A percentile compares a stretch with the other conserved stretches of the same genome.
These are phyloP conservation scores for Horisme vitalbata DNA, from an alignment of 2,888 invertebrate genomes.

Conservation along the genomic window DNA sequence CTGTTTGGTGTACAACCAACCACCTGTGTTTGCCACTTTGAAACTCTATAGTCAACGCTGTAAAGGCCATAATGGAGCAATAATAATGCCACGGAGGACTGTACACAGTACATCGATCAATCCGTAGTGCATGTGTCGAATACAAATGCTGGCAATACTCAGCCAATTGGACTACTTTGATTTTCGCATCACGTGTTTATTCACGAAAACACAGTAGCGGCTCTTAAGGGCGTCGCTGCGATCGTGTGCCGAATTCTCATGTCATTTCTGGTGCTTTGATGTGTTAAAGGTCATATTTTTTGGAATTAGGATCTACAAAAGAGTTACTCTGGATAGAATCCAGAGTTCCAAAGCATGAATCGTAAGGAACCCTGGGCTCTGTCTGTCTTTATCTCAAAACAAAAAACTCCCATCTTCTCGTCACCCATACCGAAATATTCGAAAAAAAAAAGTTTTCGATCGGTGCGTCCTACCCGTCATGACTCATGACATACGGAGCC, in stretches of 20 bases:
- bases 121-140: conserved; percentile 27
- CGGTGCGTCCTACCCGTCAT: too few species aligned
- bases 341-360: too few species aligned
- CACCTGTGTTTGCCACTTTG: too few species aligned
- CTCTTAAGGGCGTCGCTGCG: conserved; percentile 10
- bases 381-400: too few species aligned
- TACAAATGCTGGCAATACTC: conserved; percentile 25
- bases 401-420: too few species aligned
- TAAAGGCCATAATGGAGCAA: conserved; percentile 15
- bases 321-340: too few species aligned
- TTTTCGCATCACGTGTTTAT: conserved; percentile 27
- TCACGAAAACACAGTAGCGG: conserved; percentile 24
- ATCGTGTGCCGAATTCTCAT: conserved; percentile 13
- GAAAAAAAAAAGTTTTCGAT: too few species aligned
- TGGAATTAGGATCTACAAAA: too few species aligned
- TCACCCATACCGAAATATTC: too few species aligned
- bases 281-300: not conserved
- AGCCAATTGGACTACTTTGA: conserved; percentile 22
- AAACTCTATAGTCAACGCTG: not conserved
- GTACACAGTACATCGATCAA: conserved; percentile 27
- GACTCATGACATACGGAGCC: too few species aligned
- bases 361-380: too few species aligned
- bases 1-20: conserved; percentile 1
- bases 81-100: conserved; percentile 5
- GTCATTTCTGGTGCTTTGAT: conserved; percentile 19